These are phyloP conservation scores for Sminthurides aquaticus DNA, from an alignment of 2,888 invertebrate genomes.

Conservation along the genomic window DNA sequence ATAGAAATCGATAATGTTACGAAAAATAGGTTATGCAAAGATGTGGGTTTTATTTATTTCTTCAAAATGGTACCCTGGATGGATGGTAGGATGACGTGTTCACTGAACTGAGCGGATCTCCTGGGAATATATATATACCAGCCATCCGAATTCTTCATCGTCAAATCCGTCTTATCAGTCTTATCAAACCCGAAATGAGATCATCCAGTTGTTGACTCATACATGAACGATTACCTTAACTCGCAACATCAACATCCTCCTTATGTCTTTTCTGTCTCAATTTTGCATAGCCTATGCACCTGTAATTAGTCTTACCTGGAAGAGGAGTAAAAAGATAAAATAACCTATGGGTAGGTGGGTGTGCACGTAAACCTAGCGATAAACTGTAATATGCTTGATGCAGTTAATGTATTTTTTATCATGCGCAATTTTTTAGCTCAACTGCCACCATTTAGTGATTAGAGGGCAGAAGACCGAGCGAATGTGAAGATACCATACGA, in stretches of 20 bases:
- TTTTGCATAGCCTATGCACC: no score
- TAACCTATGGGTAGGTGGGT: no score
- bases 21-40: conserved; percentile 16
- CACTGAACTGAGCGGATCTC: background rate
- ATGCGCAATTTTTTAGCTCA: no score
- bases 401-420: no score
- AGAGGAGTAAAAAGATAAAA: no score
- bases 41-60: background rate
- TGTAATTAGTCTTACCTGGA: no score
- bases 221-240: background rate
- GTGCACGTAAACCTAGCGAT: no score
- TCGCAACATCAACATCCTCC: background rate
- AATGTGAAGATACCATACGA: no score
- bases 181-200: background rate
- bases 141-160: background rate
- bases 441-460: no score
- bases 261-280: no score
- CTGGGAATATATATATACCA: background rate
- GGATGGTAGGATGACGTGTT: background rate
- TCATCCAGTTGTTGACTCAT: background rate
- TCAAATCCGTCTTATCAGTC: background rate
- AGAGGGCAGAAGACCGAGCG: no score
- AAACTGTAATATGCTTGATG: no score
- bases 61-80: background rate
- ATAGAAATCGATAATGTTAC: background rate